Base-by-base conservation (phyloP, 2,888 invertebrate species). In the Drosophila ochracea region DNA sequence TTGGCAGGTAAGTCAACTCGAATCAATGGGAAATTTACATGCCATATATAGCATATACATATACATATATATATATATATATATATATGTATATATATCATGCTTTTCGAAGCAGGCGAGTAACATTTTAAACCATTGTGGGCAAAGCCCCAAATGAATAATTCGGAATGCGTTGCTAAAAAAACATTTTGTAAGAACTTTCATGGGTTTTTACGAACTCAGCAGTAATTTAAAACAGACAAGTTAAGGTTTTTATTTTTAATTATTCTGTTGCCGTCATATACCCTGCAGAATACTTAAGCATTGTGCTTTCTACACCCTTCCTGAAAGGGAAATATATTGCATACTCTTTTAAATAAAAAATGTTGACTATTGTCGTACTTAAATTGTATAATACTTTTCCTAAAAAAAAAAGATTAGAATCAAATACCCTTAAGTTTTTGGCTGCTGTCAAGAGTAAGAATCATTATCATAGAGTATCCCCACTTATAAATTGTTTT, bases 1-100 rank as follows among this genome's bases (percentile, higher is more conserved):
- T 52, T 43, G 33, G 21, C 68, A 72, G 70, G 83, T 64, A 73
- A 68, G 67, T 69, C 61, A 82, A 80, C 84, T 89, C 79, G 84
- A 86, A 84, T 86, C 82, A 89, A 82, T 80, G 82, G 71, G 59
- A 83, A 71, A 69, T 67, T 50, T 70, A 64, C 63, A 66, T 58
- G 65, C 60, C 61, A 70, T 69, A 60, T 49, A 41, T 30, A 25
- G 2, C 25, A 25, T 25, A 25, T 25, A 25, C 2, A 25, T 21
- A 39, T 30, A 25, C 4, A 33, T 41, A 33, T 11, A 31, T 71
- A 60, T 49, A 39, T 30, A n/a, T 25, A 25, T 11, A 33, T 39
- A 28, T 16, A 31, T 39, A 16, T 52, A 9, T 28, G 3, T 21
- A 39, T 60, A 25, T n/a, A n/a, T n/a, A n/a, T n/a, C n/a, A n/a